Base-by-base conservation (phyloP, 2,888 invertebrate species). In the Theristus sp. region DNA sequence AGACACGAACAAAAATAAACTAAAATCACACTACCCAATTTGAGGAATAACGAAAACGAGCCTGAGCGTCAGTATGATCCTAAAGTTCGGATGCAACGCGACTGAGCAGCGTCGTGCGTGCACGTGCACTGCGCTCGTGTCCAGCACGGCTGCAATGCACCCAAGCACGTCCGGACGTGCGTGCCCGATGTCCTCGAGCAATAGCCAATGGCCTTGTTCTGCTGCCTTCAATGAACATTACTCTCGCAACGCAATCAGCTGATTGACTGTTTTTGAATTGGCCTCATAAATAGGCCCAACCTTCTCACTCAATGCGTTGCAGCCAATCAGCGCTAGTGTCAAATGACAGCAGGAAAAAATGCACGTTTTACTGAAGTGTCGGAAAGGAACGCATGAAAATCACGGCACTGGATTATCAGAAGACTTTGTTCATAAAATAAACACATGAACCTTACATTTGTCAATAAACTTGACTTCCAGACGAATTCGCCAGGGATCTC, bases 401-500 rank as follows among this genome's bases (percentile, higher is more conserved):
- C 25, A 54, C 6, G n/a, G n/a, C n/a, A n/a, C n/a, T n/a, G n/a
- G n/a, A n/a, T n/a, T n/a, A n/a, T n/a, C n/a, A n/a, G n/a, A n/a
- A n/a, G n/a, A n/a, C n/a, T n/a, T n/a, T n/a, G n/a, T n/a, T n/a
- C n/a, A n/a, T n/a, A n/a, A n/a, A n/a, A n/a, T n/a, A n/a, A n/a
- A n/a, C n/a, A n/a, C n/a, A n/a, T n/a, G n/a, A n/a, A n/a, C n/a
- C n/a, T n/a, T n/a, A n/a, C n/a, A n/a, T n/a, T n/a, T n/a, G 57
- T 57, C 24, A 59, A 10, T 24, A 89, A 85, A n/a, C 94, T 94
- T 1, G 93, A 85, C 67, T 87, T 83, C 96, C 96, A 98, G 26
- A 89, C 78, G 78, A 98, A 98, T 76, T 98, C 90, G 22, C 98
- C 98, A 0, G 94, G 94, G 57, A 93, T 82, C 73, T 94, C 93